Base-by-base conservation (phyloP, 2,888 invertebrate genomes). In the Epirrita christyi region DNA sequence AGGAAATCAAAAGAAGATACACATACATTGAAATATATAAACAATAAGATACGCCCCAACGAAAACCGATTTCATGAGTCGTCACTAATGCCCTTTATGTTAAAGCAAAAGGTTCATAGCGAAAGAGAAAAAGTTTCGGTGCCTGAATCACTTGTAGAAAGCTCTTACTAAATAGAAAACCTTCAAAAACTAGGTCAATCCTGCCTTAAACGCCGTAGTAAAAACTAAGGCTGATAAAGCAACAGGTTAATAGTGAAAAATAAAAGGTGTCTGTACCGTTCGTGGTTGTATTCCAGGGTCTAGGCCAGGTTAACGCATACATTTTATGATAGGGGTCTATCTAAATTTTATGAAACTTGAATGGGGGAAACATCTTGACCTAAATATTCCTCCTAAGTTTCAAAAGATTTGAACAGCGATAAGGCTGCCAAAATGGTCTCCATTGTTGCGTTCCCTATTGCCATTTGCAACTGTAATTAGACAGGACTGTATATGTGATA, bases 261-360 rank as follows among this genome's bases (percentile, higher is more conserved):
- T 27, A 72, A 69, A 36, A 86, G 84, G 1, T 64, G 1, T 36
- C 38, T 0, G 27, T 83, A 1, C 88, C 88, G 0, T 88, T 88
- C 40, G 75, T 81, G 41, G 62, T 88, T 15, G 70, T 83, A 21
- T 54, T 87, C 1, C 66, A 83, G 44, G 88, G 84, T 0, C 57
- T 88, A 46, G 85, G 80, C 0, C 87, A 87, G 69, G 60, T 78
- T 2, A 80, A 78, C 59, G 64, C 71, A 13, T 71, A 38, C n/a
- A n/a, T n/a, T n/a, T n/a, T n/a, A n/a, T n/a, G n/a, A n/a, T n/a
- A n/a, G n/a, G n/a, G n/a, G n/a, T n/a, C n/a, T n/a, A n/a, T n/a
- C n/a, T n/a, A n/a, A n/a, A n/a, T n/a, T n/a, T n/a, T n/a, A n/a
- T n/a, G n/a, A n/a, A n/a, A n/a, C n/a, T n/a, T n/a, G n/a, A n/a